Conservation (phyloP, 2,113 vertebrate genomes). For the Ivindomyrus marchei region DNA sequence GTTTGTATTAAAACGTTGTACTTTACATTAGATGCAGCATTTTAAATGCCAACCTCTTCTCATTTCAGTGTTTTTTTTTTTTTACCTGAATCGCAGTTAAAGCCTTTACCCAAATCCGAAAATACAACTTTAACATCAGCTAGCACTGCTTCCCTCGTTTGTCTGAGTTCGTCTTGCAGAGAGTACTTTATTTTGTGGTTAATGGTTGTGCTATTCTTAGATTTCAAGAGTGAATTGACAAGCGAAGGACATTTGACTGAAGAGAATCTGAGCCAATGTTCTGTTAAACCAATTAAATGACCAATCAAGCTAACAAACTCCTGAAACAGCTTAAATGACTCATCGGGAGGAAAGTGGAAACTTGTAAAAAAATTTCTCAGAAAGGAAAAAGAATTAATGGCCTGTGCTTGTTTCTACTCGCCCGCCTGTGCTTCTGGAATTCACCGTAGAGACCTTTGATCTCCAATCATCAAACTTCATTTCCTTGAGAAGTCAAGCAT, state of each 20-base stretch:
- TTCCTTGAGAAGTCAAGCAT: conserved; percentile 51
- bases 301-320: neutral
- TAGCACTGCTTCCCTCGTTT: neutral
- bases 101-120: neutral
- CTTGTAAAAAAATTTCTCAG: neutral
- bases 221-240: neutral
- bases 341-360: too few species aligned
- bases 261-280: neutral
- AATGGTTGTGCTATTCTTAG: neutral
- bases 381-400: conserved; percentile 8
- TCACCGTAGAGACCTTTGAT: conserved; percentile 39
- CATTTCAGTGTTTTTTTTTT: neutral
- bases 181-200: neutral
- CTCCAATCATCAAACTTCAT: conserved; percentile 40
- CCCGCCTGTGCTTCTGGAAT: conserved; percentile 20
- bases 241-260: neutral
- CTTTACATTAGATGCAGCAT: neutral
- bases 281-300: neutral
- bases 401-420: neutral
- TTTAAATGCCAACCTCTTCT: neutral
- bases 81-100: neutral
- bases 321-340: neutral
- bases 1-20: neutral
- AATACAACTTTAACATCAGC: neutral
- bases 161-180: neutral